Conservation (phyloP, 1,140 invertebrate species). For the Diuraphis noxia region DNA sequence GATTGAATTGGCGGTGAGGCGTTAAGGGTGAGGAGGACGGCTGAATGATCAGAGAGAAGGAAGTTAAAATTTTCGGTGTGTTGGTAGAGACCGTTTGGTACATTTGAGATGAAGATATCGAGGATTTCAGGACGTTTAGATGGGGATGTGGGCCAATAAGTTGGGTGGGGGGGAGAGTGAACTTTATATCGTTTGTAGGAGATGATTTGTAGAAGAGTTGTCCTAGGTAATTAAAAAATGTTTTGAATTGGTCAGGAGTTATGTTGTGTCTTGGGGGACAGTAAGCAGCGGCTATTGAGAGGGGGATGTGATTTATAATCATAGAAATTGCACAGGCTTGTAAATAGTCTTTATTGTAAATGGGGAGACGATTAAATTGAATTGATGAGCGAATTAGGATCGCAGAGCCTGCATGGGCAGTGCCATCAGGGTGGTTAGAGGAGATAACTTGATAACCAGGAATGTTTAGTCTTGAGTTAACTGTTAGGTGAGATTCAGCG, state of each 20-base stretch:
- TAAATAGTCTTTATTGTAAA: background rate
- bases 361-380: background rate
- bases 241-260: background rate
- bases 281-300: background rate
- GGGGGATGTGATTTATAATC: background rate
- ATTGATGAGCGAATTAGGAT: background rate
- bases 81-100: background rate
- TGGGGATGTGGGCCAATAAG: constrained; percentile 5
- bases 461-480: too few relatives aligned
- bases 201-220: background rate
- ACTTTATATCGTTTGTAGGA: background rate
- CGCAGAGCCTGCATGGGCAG: background rate
- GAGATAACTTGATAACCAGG: too few relatives aligned
- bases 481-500: too few relatives aligned
- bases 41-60: background rate
- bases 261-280: constrained; percentile 25
- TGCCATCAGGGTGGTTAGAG: background rate
- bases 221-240: background rate
- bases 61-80: constrained; percentile 21
- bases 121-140: constrained; percentile 27
- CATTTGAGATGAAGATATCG: constrained; percentile 23
- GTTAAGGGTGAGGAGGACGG: background rate
- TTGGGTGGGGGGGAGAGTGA: constrained; percentile 22
- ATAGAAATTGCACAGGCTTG: too few relatives aligned
- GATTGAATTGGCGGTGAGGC: background rate